Conservation (phyloP, 2,888 invertebrate genomes). For the Eupithecia vulgata region DNA sequence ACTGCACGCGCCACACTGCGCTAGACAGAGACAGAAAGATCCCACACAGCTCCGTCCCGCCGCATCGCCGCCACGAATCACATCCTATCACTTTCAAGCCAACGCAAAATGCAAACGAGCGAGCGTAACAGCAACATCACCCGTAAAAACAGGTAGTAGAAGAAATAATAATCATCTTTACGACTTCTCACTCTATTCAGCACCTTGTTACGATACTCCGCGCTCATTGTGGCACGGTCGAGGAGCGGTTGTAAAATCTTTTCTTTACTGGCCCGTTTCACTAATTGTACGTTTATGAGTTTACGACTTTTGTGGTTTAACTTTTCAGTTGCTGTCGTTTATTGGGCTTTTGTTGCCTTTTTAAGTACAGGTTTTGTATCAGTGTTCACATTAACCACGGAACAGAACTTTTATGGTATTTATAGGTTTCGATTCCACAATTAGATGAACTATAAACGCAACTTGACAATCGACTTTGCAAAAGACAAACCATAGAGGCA, state of each 20-base stretch:
- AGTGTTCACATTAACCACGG: slow-evolving; percentile 9
- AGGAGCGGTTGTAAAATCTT: slow-evolving; percentile 84
- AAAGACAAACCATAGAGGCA: slow-evolving; percentile 5
- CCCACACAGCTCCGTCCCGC: slow-evolving; percentile 59
- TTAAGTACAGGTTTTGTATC: slow-evolving; percentile 37
- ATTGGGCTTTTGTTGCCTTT: slow-evolving; percentile 72
- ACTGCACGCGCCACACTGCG: slow-evolving; percentile 79
- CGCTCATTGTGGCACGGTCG: slow-evolving; percentile 82
- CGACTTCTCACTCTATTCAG: slow-evolving; percentile 85
- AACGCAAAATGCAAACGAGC: slow-evolving; percentile 48
- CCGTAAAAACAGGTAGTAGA: slow-evolving; percentile 85
- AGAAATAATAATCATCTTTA: slow-evolving; percentile 86
- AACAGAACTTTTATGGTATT: slow-evolving; percentile 19
- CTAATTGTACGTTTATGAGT: slow-evolving; percentile 84
- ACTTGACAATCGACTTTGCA: slow-evolving; percentile 14
- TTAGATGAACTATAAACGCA: slow-evolving; percentile 30
- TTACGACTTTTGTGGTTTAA: slow-evolving; percentile 81
- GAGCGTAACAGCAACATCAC: slow-evolving; percentile 69
- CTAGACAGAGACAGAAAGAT: slow-evolving; percentile 68
- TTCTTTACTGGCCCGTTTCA: slow-evolving; percentile 83
- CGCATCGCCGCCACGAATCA: slow-evolving; percentile 64
- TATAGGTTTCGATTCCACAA: slow-evolving; percentile 23
- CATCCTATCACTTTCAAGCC: slow-evolving; percentile 67
- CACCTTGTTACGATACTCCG: slow-evolving; percentile 84
- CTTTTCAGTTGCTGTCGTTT: slow-evolving; percentile 76